Base-by-base conservation (phyloP, 2,113 vertebrate species). In the Cyanocitta stelleri region DNA sequence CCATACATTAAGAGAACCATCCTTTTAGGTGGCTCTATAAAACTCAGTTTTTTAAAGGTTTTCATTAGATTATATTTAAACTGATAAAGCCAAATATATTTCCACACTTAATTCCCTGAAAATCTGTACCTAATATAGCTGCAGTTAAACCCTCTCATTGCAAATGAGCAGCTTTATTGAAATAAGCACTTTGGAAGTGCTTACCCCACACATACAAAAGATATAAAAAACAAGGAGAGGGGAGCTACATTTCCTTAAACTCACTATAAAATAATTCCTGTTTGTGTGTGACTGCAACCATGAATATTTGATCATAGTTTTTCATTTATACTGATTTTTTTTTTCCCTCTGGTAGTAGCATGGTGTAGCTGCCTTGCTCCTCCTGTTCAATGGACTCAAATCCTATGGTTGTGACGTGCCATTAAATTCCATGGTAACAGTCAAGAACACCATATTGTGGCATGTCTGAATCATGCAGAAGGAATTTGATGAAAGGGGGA, bases 381-480 rank as follows among this genome's bases (percentile, higher is more conserved):
- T 93, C 64, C 80, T 64, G 52, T 44, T 96, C 95, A 87, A 23
- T 89, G 90, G 85, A 58, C 58, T 85, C 87, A 54, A 79, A 95
- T 95, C 86, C 69, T 93, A 54, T 56, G 59, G 44, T 32, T 74
- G 69, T 96, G 96, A 96, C 61, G 41, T 96, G 76, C 93, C 37
- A 8, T 68, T 81, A 46, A 95, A 89, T 96, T 87, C 96, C 96
- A 96, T 96, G 95, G 95, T 89, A 94, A 94, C 96, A 87, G 62
- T 72, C 80, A 81, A 67, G 96, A 95, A 54, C 88, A 90, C 90
- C 95, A 92, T 93, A 92, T 46, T 96, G 90, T 89, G 95, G 96
- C 93, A 92, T 5, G 58, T 72, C 93, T 96, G 96, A 97, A 92
- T 97, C 96, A 95, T 90, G 83, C 95, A 92, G 74, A 92, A 97